Evolutionary conservation across 2,797 vertebrate genomes (phyloP).

Genomic region (Brachyrhaphis roseni): DNA sequence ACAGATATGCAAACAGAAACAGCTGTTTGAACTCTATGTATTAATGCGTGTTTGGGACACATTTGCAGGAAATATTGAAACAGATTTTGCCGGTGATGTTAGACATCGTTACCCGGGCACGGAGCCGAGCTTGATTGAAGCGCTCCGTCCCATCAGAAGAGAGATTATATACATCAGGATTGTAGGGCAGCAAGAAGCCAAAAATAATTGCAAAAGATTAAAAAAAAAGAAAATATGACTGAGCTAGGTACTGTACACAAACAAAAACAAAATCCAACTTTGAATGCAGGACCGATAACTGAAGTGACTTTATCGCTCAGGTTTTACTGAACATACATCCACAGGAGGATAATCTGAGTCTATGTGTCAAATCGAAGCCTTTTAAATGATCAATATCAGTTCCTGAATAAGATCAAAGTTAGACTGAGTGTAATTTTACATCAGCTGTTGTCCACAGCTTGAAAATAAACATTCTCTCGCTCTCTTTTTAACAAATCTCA

Average conservation of each 20-base stretch:
- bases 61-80: background rate
- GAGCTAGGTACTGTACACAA: conserved; percentile 1
- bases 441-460: background rate
- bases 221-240: conserved; percentile 5
- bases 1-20: conserved; percentile 25
- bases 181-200: conserved; percentile 12
- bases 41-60: conserved; percentile 15
- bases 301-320: background rate
- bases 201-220: conserved; percentile 5
- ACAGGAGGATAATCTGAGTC: background rate
- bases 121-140: conserved; percentile 13
- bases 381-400: background rate
- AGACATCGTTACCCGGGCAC: conserved; percentile 58
- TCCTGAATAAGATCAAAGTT: background rate
- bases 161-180: conserved; percentile 45
- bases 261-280: background rate
- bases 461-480: background rate
- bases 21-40: conserved; percentile 33
- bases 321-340: background rate
- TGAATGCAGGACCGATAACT: background rate
- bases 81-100: conserved; percentile 38
- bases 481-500: background rate
- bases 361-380: background rate
- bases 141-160: conserved; percentile 32
- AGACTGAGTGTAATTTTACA: background rate